These are phyloP conservation scores for Brassicogethes aeneus DNA, from an alignment of 2,888 invertebrate species.

Conservation along the genomic window DNA sequence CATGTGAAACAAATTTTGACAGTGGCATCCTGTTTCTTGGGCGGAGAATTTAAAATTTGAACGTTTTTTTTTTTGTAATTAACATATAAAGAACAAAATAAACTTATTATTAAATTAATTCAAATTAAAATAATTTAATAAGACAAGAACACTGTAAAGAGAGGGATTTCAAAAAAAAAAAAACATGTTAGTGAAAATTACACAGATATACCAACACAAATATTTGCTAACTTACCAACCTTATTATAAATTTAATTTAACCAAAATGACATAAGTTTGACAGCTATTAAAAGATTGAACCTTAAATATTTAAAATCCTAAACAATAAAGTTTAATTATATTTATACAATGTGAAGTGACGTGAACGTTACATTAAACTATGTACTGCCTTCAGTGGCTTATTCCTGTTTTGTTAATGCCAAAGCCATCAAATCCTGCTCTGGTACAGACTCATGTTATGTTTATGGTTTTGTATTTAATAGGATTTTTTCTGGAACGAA, in stretches of 20 bases:
- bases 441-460: conserved; percentile 94
- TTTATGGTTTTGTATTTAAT: conserved; percentile 94
- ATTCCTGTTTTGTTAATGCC: conserved; percentile 95
- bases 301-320: no score
- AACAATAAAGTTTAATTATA: no score
- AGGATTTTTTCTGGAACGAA: conserved; percentile 93
- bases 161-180: no score
- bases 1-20: not conserved
- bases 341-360: conserved; percentile 1
- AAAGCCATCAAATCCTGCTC: conserved; percentile 93
- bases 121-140: no score
- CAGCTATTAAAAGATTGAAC: not conserved
- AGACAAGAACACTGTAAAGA: not conserved
- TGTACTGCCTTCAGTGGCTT: conserved; percentile 97
- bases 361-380: conserved; percentile 33
- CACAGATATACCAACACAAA: no score
- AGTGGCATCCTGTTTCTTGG: not conserved
- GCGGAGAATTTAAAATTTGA: not conserved
- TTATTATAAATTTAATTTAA: no score
- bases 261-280: not conserved
- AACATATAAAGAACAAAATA: no score
- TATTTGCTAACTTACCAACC: no score
- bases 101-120: no score
- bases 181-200: no score
- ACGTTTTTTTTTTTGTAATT: no score